Conservation (phyloP, 2,797 vertebrate species). For the Urosaurus nigricauda region DNA sequence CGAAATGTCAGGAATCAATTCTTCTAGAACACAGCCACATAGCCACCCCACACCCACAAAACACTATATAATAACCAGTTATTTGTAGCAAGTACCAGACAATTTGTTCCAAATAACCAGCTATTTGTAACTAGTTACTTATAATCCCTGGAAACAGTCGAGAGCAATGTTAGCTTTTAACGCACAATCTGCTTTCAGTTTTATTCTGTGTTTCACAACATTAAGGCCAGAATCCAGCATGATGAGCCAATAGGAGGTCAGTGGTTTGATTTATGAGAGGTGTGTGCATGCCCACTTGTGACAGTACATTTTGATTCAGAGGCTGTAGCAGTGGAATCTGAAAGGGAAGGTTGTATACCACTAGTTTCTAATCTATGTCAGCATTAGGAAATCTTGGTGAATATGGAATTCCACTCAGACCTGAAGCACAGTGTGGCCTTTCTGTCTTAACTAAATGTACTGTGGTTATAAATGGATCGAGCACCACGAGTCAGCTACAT, state of each 20-base stretch:
- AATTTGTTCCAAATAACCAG: too few relatives aligned
- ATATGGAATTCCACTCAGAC: constrained; percentile 56
- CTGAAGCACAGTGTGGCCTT: constrained; percentile 58
- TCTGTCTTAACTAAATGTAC: constrained; percentile 68
- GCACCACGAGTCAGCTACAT: constrained; percentile 67
- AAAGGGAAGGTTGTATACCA: constrained; percentile 52
- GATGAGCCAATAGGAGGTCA: background rate
- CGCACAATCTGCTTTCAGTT: background rate
- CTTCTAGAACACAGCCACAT: too few relatives aligned
- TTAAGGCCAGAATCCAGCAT: background rate
- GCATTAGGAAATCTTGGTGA: constrained; percentile 61
- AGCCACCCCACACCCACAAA: too few relatives aligned
- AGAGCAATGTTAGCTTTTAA: background rate
- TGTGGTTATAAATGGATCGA: constrained; percentile 66
- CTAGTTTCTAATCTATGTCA: constrained; percentile 52
- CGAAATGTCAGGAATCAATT: too few relatives aligned
- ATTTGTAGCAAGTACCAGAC: too few relatives aligned
- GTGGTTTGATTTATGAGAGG: constrained; percentile 8
- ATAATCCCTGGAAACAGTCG: background rate
- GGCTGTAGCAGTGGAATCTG: constrained; percentile 28
- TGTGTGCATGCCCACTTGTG: background rate
- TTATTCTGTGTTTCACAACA: background rate
- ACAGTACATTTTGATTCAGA: constrained; percentile 32
- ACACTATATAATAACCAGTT: too few relatives aligned
- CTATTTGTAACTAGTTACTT: too few relatives aligned